Percentiles rank a stretch among this genome's conserved stretches.
Evolutionary conservation across 2,113 vertebrate genomes (phyloP).

Genomic region (Ageneiosus marmoratus): DNA sequence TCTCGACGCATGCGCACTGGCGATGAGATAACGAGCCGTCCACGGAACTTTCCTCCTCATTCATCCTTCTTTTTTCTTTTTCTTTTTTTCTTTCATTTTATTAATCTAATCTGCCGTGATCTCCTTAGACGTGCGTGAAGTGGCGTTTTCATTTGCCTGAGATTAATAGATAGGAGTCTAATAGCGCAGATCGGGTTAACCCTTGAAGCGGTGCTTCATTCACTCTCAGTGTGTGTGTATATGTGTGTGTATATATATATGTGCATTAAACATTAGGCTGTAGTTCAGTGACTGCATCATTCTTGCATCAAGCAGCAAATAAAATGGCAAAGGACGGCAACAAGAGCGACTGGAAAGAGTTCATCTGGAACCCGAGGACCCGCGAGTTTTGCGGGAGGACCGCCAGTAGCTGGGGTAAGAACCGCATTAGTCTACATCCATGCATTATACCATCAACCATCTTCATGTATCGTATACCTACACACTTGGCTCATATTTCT

Average conservation of each 20-base stretch:
- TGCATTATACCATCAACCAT: background rate
- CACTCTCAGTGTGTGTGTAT: background rate
- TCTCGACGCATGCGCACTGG: constrained; percentile 39
- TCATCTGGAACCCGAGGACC: constrained; percentile 87
- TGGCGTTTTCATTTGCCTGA: background rate
- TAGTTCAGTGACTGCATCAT: background rate
- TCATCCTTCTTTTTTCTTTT: constrained; percentile 25
- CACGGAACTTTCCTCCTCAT: constrained; percentile 4
- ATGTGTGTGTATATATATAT: background rate
- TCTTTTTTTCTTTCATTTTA: background rate
- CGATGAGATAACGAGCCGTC: constrained; percentile 25
- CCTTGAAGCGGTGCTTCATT: constrained; percentile 7
- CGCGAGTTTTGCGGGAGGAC: constrained; percentile 88
- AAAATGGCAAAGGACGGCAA: constrained; percentile 81
- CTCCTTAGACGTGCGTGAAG: background rate
- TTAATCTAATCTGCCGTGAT: constrained; percentile 11
- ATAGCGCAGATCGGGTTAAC: background rate
- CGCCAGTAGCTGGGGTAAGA: constrained; percentile 88
- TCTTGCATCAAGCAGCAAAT: background rate
- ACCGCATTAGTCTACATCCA: background rate
- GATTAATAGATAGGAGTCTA: background rate
- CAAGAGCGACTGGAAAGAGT: constrained; percentile 81
- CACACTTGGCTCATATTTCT: background rate
- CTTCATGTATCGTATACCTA: background rate
- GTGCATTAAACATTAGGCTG: background rate